A percentile compares a stretch with the other conserved stretches of the same genome.
phyloP scores from a whole-genome alignment of 2,113 vertebrate genomes.

The Sylvietta virens region DNA sequence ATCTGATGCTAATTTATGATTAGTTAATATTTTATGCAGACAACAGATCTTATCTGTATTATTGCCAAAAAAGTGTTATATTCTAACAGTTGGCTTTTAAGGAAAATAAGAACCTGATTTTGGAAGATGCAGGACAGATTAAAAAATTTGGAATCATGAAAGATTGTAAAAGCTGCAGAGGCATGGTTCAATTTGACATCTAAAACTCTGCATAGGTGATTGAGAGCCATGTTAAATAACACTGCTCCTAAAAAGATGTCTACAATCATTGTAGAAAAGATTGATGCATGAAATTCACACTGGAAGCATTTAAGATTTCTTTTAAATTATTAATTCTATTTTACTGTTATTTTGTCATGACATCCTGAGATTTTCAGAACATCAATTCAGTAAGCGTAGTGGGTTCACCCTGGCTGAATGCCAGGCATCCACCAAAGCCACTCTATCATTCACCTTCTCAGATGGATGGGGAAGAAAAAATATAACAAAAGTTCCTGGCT shows the following conservation, averaged over 20 bases:
- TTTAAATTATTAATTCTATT: background rate
- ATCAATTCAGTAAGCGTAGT: background rate
- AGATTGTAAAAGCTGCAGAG: background rate
- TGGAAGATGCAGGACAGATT: background rate
- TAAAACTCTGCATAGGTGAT: background rate
- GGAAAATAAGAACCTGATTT: slow-evolving; percentile 14
- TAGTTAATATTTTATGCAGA: slow-evolving; percentile 56
- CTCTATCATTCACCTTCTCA: background rate
- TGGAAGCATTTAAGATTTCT: background rate
- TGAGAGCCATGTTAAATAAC: background rate
- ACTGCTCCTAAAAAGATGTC: background rate
- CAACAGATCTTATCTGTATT: slow-evolving; percentile 42
- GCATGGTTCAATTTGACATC: slow-evolving; percentile 50
- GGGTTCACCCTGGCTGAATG: background rate
- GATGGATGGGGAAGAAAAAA: background rate
- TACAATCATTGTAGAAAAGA: background rate
- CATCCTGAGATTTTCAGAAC: background rate
- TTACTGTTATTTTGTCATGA: background rate
- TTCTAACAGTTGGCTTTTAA: slow-evolving; percentile 59
- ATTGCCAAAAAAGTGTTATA: slow-evolving; percentile 64
- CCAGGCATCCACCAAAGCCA: background rate
- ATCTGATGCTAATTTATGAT: slow-evolving; percentile 31
- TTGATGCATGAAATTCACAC: background rate
- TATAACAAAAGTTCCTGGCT: background rate
- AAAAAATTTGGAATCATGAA: slow-evolving; percentile 1